Evolutionary conservation across 2,888 invertebrate species (phyloP).

Genomic region (Leuctra nigra): DNA sequence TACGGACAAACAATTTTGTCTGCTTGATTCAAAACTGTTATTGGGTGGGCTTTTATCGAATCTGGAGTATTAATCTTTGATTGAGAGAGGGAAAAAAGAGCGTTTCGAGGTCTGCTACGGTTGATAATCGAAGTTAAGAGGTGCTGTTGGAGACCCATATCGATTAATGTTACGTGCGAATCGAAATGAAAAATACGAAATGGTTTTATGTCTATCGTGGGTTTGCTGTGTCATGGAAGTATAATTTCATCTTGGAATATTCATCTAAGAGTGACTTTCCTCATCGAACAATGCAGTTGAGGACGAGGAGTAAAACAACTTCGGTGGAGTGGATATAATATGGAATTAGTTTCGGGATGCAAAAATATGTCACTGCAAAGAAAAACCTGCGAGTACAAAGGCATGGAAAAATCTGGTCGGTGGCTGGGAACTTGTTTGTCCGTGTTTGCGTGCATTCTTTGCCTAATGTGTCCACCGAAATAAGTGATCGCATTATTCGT

Average conservation of each 20-base stretch:
- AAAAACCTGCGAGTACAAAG: slow-evolving; percentile 3
- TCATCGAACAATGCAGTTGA: too few relatives aligned
- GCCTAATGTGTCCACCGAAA: slow-evolving; percentile 8
- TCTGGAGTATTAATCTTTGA: too few relatives aligned
- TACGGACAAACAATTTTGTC: background rate
- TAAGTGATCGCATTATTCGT: slow-evolving; percentile 18
- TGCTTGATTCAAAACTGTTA: background rate
- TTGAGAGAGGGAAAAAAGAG: background rate
- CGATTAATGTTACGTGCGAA: slow-evolving; percentile 8
- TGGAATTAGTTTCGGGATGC: slow-evolving; percentile 10
- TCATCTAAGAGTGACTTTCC: background rate
- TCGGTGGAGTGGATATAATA: slow-evolving; percentile 5
- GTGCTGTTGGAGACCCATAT: slow-evolving; percentile 7
- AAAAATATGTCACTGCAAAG: slow-evolving; percentile 5
- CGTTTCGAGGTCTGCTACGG: slow-evolving; percentile 5
- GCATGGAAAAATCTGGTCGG: slow-evolving; percentile 6
- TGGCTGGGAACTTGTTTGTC: slow-evolving; percentile 5
- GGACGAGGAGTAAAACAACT: background rate
- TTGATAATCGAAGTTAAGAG: slow-evolving; percentile 8
- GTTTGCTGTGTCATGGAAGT: slow-evolving; percentile 1
- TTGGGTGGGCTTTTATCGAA: slow-evolving; percentile 9
- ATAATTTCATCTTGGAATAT: slow-evolving; percentile 11
- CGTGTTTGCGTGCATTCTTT: slow-evolving; percentile 11
- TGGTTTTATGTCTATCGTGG: background rate
- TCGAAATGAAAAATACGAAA: slow-evolving; percentile 1